Conservation (phyloP, 2,113 vertebrate genomes). For the Zapus hudsonius region DNA sequence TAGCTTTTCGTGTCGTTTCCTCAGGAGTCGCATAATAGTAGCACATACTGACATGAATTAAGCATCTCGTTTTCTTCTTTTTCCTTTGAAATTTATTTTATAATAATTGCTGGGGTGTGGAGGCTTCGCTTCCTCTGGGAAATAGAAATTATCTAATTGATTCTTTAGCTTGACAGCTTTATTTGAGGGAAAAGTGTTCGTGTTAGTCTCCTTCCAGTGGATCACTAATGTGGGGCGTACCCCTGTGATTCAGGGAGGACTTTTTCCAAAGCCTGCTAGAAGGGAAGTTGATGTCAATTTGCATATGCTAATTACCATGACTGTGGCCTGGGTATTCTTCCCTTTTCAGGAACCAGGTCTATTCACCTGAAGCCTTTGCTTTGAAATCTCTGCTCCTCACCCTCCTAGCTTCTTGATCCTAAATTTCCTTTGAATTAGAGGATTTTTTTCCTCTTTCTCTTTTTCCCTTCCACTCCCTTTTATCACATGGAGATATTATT, state of each 20-base stretch:
- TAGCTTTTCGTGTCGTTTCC: conserved; percentile 38
- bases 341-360: neutral
- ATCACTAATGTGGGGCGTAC: neutral
- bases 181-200: conserved; percentile 16
- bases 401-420: neutral
- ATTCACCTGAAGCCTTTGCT: neutral
- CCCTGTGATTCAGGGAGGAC: neutral
- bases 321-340: neutral
- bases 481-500: conserved; percentile 65
- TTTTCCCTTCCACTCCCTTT: conserved; percentile 33
- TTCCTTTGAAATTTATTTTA: neutral
- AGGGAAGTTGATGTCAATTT: neutral
- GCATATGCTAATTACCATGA: neutral
- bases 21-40: neutral
- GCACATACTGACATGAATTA: neutral
- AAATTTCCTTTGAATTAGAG: conserved; percentile 37
- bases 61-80: neutral
- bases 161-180: conserved; percentile 46
- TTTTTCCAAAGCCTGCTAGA: neutral
- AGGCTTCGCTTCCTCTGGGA: conserved; percentile 29
- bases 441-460: conserved; percentile 2
- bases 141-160: neutral
- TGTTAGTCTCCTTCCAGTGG: neutral
- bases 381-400: neutral
- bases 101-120: conserved; percentile 50